Evolutionary conservation across 2,888 invertebrate genomes (phyloP).

Genomic region (Charanyca ferruginea): DNA sequence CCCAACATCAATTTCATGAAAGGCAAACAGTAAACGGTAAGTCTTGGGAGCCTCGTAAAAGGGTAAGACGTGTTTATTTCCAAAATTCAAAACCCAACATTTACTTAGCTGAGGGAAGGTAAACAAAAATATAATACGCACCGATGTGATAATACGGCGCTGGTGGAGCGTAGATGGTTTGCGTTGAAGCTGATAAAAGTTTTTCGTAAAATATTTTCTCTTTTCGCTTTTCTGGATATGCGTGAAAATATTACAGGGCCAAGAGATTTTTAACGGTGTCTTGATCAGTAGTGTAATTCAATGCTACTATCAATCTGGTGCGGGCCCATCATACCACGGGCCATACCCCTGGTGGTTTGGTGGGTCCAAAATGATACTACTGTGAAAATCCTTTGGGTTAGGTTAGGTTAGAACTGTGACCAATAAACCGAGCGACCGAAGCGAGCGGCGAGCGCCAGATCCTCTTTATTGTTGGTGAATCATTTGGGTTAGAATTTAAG

Average conservation of each 20-base stretch:
- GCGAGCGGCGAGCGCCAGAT: no score
- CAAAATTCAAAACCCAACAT: constrained; percentile 57
- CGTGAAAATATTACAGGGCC: constrained; percentile 13
- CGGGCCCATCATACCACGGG: no score
- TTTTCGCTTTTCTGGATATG: not conserved
- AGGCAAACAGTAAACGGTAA: constrained; percentile 43
- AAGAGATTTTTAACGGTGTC: not conserved
- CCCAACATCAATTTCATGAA: constrained; percentile 53
- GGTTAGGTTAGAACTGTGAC: no score
- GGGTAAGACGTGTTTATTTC: constrained; percentile 64
- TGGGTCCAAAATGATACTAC: no score
- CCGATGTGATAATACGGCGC: constrained; percentile 38
- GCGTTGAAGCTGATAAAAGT: constrained; percentile 40
- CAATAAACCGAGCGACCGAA: no score
- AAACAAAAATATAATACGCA: constrained; percentile 59
- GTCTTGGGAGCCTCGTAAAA: constrained; percentile 55
- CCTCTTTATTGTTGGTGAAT: no score
- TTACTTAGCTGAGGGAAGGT: constrained; percentile 51
- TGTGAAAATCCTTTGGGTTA: no score
- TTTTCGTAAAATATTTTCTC: constrained; percentile 23
- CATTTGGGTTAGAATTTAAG: no score
- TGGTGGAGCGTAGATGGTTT: constrained; percentile 27
- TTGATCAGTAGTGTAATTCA: no score
- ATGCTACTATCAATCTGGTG: no score
- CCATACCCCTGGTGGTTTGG: no score